Base-by-base conservation (phyloP, 2,888 invertebrate species). In the Drosophila atripex region DNA sequence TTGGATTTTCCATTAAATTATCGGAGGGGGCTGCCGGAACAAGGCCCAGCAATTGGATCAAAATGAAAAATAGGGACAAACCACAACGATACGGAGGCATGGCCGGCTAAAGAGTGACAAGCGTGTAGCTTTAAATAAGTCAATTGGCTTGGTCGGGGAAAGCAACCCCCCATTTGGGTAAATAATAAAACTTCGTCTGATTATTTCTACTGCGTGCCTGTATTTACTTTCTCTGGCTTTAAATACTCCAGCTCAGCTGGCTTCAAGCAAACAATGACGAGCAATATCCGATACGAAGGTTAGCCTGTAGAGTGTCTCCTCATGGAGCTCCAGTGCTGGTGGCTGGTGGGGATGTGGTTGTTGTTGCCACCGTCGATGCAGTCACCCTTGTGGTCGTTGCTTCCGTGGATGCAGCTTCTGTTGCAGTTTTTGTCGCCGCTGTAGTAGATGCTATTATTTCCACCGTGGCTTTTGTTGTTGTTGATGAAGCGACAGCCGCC, bases 131-230 rank as follows among this genome's bases (percentile, higher is more conserved):
- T 18, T 11, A 21, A n/a, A 11, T 38, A n/a, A 7, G 39, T 14
- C 16, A 2, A 11, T 8, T 23, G 23, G 12, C 11, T 11, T 21
- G 21, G 43, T 21, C 25, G 1, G 25, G n/a, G 21, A 28, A 32
- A 16, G 28, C 1, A 4, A 3, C 11, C 9, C 23, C n/a, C 6
- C 86, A 73, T 47, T 61, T 80, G 85, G 0, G 14, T 21, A 84
- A 80, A 84, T 63, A 80, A 47, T 49, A 18, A 23, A 46, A 41
- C 4, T 30, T 8, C 16, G 21, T 16, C 39, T 25, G 16, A 14
- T 12, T 7, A 14, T 41, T 23, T 21, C 38, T 14, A 41, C n/a
- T 35, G 25, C 16, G 28, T 30, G 18, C 2, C 14, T 51, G 39
- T 65, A 72, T 57, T 56, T 54, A 25, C 25, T 32, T 60, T 12